phyloP scores from a whole-genome alignment of 1,140 invertebrate genomes.

The Melanaphis sacchari region DNA sequence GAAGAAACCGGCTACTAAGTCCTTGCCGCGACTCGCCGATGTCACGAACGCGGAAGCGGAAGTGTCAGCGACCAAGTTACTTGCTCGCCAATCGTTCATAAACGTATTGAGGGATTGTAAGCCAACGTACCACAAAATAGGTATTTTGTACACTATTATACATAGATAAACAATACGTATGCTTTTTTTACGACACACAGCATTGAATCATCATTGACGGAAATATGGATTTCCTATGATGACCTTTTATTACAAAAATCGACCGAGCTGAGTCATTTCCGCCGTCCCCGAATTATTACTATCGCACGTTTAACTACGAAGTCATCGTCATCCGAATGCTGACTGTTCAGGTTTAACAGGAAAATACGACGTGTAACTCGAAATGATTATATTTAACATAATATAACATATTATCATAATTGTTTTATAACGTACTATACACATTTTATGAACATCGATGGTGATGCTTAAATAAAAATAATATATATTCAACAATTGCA shows the following conservation, averaged over 20 bases:
- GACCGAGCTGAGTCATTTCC: background rate
- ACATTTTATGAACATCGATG: too few relatives aligned
- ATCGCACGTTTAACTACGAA: background rate
- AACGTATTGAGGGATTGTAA: background rate
- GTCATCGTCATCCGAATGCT: background rate
- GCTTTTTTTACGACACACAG: background rate
- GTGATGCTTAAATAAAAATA: background rate
- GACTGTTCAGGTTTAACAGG: background rate
- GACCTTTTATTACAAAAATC: background rate
- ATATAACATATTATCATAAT: too few relatives aligned
- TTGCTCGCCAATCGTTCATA: background rate
- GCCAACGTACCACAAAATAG: background rate
- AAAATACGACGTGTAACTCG: background rate
- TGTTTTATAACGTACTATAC: background rate
- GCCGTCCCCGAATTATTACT: background rate
- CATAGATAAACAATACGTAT: background rate
- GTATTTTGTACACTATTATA: background rate
- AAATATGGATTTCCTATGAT: background rate
- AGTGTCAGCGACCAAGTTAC: background rate
- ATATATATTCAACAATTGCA: background rate
- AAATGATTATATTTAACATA: background rate
- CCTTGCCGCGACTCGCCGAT: background rate
- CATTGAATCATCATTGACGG: background rate
- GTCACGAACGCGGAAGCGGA: constrained; percentile 34
- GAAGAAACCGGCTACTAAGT: background rate